These are phyloP conservation scores for Engystomops pustulosus DNA, from an alignment of 2,113 vertebrate genomes.

Conservation along the genomic window DNA sequence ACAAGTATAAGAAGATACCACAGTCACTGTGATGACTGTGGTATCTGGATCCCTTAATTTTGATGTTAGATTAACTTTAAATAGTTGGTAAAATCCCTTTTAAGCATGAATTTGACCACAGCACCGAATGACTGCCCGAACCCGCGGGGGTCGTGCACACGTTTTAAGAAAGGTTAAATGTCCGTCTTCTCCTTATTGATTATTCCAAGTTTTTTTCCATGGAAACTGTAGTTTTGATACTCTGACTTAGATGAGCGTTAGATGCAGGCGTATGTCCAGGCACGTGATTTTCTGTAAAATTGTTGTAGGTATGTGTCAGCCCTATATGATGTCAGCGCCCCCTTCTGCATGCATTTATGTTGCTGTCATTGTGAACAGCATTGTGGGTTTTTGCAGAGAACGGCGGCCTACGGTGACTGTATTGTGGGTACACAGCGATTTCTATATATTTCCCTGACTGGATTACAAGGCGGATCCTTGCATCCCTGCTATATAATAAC, in stretches of 20 bases:
- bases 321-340: not conserved
- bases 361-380: not conserved
- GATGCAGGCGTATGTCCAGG: not conserved
- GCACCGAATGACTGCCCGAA: not conserved
- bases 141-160: not conserved
- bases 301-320: conserved; percentile 2
- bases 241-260: not conserved
- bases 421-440: not conserved
- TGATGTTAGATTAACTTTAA: too few relatives aligned
- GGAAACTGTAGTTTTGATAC: conserved; percentile 17
- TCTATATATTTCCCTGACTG: not conserved
- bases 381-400: not conserved
- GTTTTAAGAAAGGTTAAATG: conserved; percentile 5
- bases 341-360: not conserved
- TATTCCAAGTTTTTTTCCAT: not conserved
- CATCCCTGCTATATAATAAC: not conserved
- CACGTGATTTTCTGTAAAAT: not conserved
- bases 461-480: not conserved
- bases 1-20: too few relatives aligned
- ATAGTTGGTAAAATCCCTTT: too few relatives aligned
- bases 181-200: not conserved
- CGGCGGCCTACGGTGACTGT: not conserved
- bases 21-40: too few relatives aligned
- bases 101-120: not conserved
- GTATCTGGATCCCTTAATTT: too few relatives aligned